These are phyloP conservation scores for Crossaster papposus DNA, from an alignment of 53 echinoderm and acorn worm species.

Conservation along the genomic window DNA sequence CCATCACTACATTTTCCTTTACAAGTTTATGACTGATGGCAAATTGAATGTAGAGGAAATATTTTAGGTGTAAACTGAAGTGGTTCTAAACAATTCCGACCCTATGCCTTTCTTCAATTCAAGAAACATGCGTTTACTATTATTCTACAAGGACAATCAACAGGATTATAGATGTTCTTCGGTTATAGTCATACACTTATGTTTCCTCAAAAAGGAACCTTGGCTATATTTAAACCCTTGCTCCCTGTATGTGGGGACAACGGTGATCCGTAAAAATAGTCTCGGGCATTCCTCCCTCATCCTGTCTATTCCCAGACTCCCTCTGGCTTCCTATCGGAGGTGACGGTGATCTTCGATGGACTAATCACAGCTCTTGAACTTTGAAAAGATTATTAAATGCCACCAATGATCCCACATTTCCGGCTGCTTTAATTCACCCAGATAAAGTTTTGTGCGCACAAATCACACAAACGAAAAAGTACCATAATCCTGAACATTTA, in stretches of 20 bases:
- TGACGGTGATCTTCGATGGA: not conserved
- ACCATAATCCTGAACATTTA: not conserved
- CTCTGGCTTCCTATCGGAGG: not conserved
- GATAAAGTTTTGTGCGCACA: not conserved
- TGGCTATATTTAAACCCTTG: not conserved
- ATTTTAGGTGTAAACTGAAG: not conserved
- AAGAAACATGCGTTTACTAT: not conserved
- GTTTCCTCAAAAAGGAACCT: not conserved
- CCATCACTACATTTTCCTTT: too few relatives aligned
- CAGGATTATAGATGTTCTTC: not conserved
- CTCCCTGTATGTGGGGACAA: not conserved
- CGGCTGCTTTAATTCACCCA: not conserved
- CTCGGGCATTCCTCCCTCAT: constrained; percentile 2
- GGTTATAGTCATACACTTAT: not conserved
- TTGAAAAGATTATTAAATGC: not conserved
- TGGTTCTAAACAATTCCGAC: not conserved
- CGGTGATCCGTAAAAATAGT: not conserved
- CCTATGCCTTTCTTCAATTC: not conserved
- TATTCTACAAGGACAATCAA: not conserved
- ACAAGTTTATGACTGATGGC: not conserved
- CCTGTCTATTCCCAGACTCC: constrained; percentile 2
- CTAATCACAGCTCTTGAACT: not conserved
- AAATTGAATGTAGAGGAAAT: not conserved
- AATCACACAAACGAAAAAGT: not conserved
- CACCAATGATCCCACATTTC: not conserved